phyloP scores from a whole-genome alignment of 2,113 vertebrate species.

The Nothocercus nigrocapillus region DNA sequence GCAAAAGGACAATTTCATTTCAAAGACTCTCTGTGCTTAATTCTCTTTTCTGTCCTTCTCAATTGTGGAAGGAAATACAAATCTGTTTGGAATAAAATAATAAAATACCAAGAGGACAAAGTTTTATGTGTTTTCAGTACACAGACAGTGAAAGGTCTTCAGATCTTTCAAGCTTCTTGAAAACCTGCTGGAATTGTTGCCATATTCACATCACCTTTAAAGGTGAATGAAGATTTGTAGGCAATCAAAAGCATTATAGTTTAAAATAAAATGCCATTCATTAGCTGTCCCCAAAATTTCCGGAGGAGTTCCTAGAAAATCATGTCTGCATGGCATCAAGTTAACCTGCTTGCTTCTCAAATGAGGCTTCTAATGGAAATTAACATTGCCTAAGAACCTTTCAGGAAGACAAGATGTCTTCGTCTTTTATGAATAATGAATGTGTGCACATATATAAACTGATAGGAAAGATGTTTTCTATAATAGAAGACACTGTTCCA shows the following conservation, averaged over 20 bases:
- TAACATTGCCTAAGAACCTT: background rate
- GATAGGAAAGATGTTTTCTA: background rate
- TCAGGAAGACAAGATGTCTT: background rate
- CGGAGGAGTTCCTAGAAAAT: background rate
- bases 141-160: background rate
- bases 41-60: background rate
- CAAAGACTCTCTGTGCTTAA: background rate
- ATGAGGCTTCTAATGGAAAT: background rate
- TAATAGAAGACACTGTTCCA: background rate
- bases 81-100: background rate
- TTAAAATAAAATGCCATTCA: background rate
- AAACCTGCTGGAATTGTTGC: background rate
- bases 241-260: background rate
- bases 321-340: background rate
- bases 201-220: background rate
- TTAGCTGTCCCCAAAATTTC: background rate
- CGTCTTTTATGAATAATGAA: background rate
- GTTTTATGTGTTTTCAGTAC: background rate
- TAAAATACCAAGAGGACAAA: background rate
- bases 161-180: background rate
- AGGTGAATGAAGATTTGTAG: background rate
- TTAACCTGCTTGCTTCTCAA: background rate
- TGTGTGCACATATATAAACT: background rate
- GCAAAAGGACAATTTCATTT: background rate
- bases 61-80: background rate